A percentile compares a stretch with the other conserved stretches of the same genome.
These are phyloP conservation scores for Cheilinus undulatus DNA, from an alignment of 2,113 vertebrate species.

Conservation along the genomic window DNA sequence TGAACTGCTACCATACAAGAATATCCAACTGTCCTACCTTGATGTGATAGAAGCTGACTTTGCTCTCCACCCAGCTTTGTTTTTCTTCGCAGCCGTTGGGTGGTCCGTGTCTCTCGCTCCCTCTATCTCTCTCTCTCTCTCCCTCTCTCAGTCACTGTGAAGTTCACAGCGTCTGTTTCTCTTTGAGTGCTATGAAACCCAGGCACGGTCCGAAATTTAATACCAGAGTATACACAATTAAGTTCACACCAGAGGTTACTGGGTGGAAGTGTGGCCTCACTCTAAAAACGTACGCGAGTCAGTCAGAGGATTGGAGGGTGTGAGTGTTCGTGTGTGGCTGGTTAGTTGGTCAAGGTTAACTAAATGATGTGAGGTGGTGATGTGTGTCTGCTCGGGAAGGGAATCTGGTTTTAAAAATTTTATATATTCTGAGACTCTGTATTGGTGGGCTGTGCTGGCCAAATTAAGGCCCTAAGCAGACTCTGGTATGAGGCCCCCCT, in stretches of 20 bases:
- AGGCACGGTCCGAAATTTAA: slow-evolving; percentile 69
- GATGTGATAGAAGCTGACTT: slow-evolving; percentile 66
- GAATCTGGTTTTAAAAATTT: slow-evolving; percentile 9
- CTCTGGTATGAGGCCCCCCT: no score
- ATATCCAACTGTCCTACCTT: slow-evolving; percentile 49
- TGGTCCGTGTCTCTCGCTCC: slow-evolving; percentile 69
- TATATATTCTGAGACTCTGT: neutral
- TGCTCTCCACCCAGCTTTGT: slow-evolving; percentile 68
- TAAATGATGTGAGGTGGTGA: slow-evolving; percentile 38
- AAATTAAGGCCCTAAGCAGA: no score
- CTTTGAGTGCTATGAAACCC: slow-evolving; percentile 60
- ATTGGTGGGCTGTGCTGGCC: neutral
- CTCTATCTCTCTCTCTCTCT: slow-evolving; percentile 42
- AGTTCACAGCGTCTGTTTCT: slow-evolving; percentile 73
- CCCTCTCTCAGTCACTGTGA: slow-evolving; percentile 68
- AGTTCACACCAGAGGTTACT: slow-evolving; percentile 77
- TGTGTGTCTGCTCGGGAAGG: neutral
- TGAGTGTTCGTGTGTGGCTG: slow-evolving; percentile 45
- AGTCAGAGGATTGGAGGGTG: slow-evolving; percentile 51
- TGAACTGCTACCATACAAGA: slow-evolving; percentile 48
- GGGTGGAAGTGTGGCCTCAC: slow-evolving; percentile 69
- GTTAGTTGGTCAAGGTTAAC: slow-evolving; percentile 74
- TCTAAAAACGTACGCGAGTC: slow-evolving; percentile 66
- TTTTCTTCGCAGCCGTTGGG: slow-evolving; percentile 77
- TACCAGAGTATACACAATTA: slow-evolving; percentile 80